phyloP scores from a whole-genome alignment of 2,113 vertebrate genomes.

The Perca flavescens region DNA sequence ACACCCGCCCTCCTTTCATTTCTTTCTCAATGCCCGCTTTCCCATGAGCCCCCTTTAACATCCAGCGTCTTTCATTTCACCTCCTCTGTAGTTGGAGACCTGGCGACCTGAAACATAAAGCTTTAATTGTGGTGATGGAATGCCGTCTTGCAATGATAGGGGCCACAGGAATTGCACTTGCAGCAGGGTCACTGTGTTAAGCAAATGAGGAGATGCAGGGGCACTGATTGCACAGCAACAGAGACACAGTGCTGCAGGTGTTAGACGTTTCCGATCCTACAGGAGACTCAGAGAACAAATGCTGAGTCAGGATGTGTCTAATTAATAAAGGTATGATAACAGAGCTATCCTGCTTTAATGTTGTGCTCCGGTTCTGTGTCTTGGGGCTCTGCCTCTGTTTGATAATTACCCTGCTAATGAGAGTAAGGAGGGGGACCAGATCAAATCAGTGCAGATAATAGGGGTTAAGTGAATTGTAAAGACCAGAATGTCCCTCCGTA shows the following conservation, averaged over 20 bases:
- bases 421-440: constrained; percentile 38
- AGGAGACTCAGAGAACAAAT: constrained; percentile 19
- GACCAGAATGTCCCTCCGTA: constrained; percentile 43
- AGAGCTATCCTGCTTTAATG: constrained; percentile 39
- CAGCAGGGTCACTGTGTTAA: constrained; percentile 63
- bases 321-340: constrained; percentile 61
- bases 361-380: constrained; percentile 47
- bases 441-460: constrained; percentile 63
- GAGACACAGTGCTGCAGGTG: constrained; percentile 14
- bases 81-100: constrained; percentile 55
- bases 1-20: constrained; percentile 3
- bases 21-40: constrained; percentile 7
- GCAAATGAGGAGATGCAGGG: constrained; percentile 40
- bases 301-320: constrained; percentile 52
- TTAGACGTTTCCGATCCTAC: constrained; percentile 5
- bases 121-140: constrained; percentile 71
- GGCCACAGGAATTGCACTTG: constrained; percentile 42
- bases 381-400: constrained; percentile 49
- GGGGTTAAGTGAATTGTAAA: constrained; percentile 68
- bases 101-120: constrained; percentile 58
- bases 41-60: constrained; percentile 51
- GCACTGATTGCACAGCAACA: not conserved
- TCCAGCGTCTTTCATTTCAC: constrained; percentile 77
- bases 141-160: constrained; percentile 47
- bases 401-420: constrained; percentile 74